Base-by-base conservation (phyloP, 2,888 invertebrate species). In the Leptopterna dolabrata region DNA sequence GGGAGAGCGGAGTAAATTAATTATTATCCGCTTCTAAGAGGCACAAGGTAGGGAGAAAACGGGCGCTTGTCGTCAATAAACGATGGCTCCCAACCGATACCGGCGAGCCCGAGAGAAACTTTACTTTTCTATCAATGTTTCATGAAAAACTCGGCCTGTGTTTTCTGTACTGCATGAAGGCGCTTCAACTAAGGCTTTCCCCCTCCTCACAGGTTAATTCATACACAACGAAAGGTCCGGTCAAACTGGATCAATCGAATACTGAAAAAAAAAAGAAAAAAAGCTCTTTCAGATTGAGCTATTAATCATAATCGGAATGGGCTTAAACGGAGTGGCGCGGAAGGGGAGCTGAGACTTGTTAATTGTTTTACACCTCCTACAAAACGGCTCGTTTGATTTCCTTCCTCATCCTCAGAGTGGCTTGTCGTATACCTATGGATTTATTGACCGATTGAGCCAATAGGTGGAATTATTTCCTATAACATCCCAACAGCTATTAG, bases 361-460 rank as follows among this genome's bases (percentile, higher is more conserved):
- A 45, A 81, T 73, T 81, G 81, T 81, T 87, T 81, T 87, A 81
- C 87, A 63, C 51, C 73, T 24, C 45, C 36, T 76, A 85, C 85
- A 85, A n/a, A 14, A 71, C 84, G 36, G 73, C 73, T 41, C 41
- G 73, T 76, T 76, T 76, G 73, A 76, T 76, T 55, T 41, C 73
- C 16, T n/a, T 4, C 41, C 29, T 13, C 30, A 76, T 30, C 73
- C 73, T 1, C 36, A 76, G 29, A 47, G 47, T 63, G 63, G 9
- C 63, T 63, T 63, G 63, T 63, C 63, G 24, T 24, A 24, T 16
- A 36, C n/a, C 30, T 14, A 36, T 76, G 41, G 41, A 76, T 76
- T 76, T 76, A 76, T 76, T 76, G 73, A 30, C 70, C 70, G 24
- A 29, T 36, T 76, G 73, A 36, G 16, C 73, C 63, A 63, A 63